A percentile compares a stretch with the other conserved stretches of the same genome.
Conservation (phyloP, 2,113 vertebrate genomes). For the Etheostoma cragini region DNA sequence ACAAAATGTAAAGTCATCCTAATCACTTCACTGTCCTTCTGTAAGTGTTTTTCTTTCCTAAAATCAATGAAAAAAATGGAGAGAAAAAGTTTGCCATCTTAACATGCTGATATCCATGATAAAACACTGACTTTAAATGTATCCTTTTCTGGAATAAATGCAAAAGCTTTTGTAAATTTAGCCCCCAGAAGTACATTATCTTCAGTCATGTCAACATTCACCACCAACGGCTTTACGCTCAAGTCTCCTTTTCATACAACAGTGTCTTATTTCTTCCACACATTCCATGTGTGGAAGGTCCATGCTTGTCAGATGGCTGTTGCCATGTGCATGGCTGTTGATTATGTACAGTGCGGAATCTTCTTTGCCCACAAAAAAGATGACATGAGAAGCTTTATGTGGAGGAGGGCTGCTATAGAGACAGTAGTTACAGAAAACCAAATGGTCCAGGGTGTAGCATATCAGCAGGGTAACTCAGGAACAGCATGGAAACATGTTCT, state of each 20-base stretch:
- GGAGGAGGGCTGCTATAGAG: slow-evolving; percentile 10
- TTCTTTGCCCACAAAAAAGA: slow-evolving; percentile 37
- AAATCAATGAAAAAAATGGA: not conserved
- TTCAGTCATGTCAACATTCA: not conserved
- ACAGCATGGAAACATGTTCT: slow-evolving; percentile 16
- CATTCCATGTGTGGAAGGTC: slow-evolving; percentile 8
- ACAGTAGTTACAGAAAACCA: slow-evolving; percentile 1
- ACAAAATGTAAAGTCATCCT: not conserved
- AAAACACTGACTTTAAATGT: not conserved
- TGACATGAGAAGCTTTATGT: slow-evolving; percentile 51
- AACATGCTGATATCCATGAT: not conserved
- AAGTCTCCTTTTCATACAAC: slow-evolving; percentile 14
- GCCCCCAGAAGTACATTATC: not conserved
- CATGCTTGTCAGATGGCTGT: slow-evolving; percentile 42
- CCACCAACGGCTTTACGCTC: not conserved
- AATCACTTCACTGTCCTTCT: not conserved
- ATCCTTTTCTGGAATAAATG: not conserved
- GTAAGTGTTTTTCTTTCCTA: not conserved
- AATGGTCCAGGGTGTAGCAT: slow-evolving; percentile 1
- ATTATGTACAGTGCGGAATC: slow-evolving; percentile 45
- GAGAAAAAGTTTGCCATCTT: not conserved
- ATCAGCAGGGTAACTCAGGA: slow-evolving; percentile 22
- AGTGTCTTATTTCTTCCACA: slow-evolving; percentile 48
- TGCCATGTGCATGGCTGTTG: too few species aligned
- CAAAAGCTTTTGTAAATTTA: not conserved